Evolutionary conservation across 2,797 vertebrate species (phyloP), one percentile per base, ranked within the genome.

Genomic region (Cossypha polioptera): DNA sequence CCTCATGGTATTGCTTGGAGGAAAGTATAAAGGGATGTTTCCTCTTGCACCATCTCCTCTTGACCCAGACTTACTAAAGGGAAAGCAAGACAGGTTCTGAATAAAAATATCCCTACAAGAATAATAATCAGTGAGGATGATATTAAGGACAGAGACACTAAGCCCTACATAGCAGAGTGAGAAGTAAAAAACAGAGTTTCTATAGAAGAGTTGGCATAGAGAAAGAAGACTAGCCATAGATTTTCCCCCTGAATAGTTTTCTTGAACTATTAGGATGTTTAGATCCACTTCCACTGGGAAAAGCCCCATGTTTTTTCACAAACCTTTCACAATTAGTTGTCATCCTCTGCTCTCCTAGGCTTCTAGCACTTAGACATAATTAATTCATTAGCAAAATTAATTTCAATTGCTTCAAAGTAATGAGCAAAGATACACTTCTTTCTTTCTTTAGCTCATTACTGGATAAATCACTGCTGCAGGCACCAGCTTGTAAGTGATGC

Each of bases 381-480:
- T 69, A 71, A 80, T 88, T 85, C 67, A 88, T 74, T 77, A 89
- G 75, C 45, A 67, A 69, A 89, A 65, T 89, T 78, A 84, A 22
- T 86, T 93, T 84, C 38, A 78, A 42, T 58, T 95, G n/a, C 47
- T 78, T 69, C 77, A 62, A 78, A 86, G 55, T 62, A 94, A 95
- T 69, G 48, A 95, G 54, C 31, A 84, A 85, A 92, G 19, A 65
- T 58, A 62, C 31, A 62, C 47, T 74, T 16, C 33, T 54, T 43
- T 86, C 76, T 84, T 73, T 68, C 62, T 88, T 93, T 78, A 75
- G 69, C 51, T 93, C 51, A n/a, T 79, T 48, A 55, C 47, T 69
- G 36, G 42, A 35, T 40, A 86, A 86, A 84, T 84, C 50, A 81
- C 25, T 78, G 31, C 69, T 88, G 28, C 45, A 92, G 72, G 69